Base-by-base conservation (phyloP, 2,797 vertebrate genomes). In the Hozukius guyotensis region DNA sequence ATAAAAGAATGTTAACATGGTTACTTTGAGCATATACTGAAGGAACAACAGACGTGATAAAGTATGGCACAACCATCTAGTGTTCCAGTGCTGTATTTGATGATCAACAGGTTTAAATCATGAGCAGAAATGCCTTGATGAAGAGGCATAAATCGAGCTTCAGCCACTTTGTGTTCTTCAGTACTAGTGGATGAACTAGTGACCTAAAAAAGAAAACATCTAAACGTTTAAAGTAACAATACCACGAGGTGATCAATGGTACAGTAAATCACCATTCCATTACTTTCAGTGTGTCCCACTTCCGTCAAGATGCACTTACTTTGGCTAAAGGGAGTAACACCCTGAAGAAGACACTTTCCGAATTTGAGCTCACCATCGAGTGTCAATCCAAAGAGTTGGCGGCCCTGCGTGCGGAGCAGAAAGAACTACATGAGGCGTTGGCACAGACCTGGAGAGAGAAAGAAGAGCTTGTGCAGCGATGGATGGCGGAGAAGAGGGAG, bases 401-500 rank as follows among this genome's bases (percentile, higher is more conserved):
- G 16, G 77, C 75, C 1, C 83, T 96, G 76, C 84, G 18, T 6
- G 8, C 34, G 5, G 93, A 95, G 86, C 89, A 89, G 73, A 80
- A n/a, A 49, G 74, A 34, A 34, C 85, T 95, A 6, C 89, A 71
- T 42, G 89, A 90, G 70, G 83, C 86, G 0, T 49, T 94, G 76
- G 71, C 64, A 0, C 66, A 82, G 18, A 77, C 84, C 7, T n/a
- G 13, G 49, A 69, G 36, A 59, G 93, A 95, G 65, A 94, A 94
- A 18, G 94, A 95, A 34, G 78, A 87, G 60, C 89, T 96, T 4
- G 18, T 95, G 53, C 92, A 93, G 46, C 90, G 95, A 34, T 96
- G 95, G 94, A 88, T 96, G 87, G 92, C 94, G 64, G 95, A 94
- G 87, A 96, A 95, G 78, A 90, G 83, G 56, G 84, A 87, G 55